Evolutionary conservation across 2,888 invertebrate genomes (phyloP).

Genomic region (Synanthedon myopaeformis): DNA sequence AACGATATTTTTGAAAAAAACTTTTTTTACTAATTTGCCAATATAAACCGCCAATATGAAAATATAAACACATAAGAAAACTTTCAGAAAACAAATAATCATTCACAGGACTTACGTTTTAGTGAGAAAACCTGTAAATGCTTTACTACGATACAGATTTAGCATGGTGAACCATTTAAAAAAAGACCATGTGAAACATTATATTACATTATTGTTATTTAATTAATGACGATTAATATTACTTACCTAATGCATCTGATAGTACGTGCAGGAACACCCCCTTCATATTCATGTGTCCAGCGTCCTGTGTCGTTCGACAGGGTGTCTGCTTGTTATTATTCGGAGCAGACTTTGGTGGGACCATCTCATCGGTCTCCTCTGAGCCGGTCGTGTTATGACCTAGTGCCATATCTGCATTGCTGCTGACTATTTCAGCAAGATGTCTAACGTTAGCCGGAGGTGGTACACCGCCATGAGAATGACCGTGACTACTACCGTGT

Average conservation of each 20-base stretch:
- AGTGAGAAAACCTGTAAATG: too few relatives aligned
- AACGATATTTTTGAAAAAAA: too few relatives aligned
- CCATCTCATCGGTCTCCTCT: conserved; percentile 62
- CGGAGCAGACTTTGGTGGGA: conserved; percentile 38
- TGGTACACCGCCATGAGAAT: conserved; percentile 73
- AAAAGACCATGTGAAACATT: too few relatives aligned
- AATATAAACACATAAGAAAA: too few relatives aligned
- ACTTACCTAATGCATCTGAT: conserved; percentile 93
- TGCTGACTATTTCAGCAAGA: conserved; percentile 58
- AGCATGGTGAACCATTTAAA: too few relatives aligned
- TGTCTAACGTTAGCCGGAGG: conserved; percentile 60
- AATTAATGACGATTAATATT: neutral
- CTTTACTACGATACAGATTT: too few relatives aligned
- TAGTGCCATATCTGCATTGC: conserved; percentile 59
- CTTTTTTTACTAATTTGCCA: too few relatives aligned
- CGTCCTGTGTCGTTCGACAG: conserved; percentile 44
- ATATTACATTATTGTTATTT: too few relatives aligned
- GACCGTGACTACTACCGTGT: conserved; percentile 78
- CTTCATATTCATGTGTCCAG: conserved; percentile 96
- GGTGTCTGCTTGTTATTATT: conserved; percentile 53
- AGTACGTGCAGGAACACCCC: conserved; percentile 99
- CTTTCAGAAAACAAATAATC: too few relatives aligned
- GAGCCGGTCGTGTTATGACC: conserved; percentile 55
- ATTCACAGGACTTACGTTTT: too few relatives aligned
- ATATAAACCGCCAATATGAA: too few relatives aligned